phyloP scores from a whole-genome alignment of 2,797 vertebrate species.

The Fistularia tabacaria region DNA sequence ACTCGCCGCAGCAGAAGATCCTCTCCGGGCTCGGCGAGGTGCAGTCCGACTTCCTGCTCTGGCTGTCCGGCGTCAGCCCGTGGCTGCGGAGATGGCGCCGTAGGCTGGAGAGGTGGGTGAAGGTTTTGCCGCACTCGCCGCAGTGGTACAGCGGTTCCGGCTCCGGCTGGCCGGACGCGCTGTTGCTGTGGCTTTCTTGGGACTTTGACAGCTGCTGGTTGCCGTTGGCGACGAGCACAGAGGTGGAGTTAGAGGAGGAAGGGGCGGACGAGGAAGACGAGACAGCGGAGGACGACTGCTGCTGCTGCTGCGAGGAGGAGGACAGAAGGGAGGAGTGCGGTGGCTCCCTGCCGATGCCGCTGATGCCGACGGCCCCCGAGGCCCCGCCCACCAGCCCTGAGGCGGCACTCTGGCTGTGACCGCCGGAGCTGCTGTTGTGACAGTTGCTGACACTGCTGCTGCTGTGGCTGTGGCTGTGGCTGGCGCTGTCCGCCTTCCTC shows the following conservation, averaged over 20 bases:
- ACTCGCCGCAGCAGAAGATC: constrained; percentile 86
- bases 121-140: constrained; percentile 87
- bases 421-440: constrained; percentile 70
- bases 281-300: constrained; percentile 69
- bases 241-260: constrained; percentile 71
- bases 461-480: constrained; percentile 41
- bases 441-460: constrained; percentile 62
- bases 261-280: constrained; percentile 75
- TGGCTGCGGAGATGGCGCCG: constrained; percentile 90
- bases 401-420: constrained; percentile 71
- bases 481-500: constrained; percentile 71
- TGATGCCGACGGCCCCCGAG: constrained; percentile 64
- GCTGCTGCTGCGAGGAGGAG: constrained; percentile 69
- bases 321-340: constrained; percentile 73
- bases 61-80: constrained; percentile 74
- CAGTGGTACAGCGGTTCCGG: constrained; percentile 85
- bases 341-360: constrained; percentile 69
- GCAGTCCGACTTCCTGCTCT: constrained; percentile 63
- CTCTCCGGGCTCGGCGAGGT: constrained; percentile 78
- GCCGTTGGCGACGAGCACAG: constrained; percentile 74
- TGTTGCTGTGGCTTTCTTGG: constrained; percentile 56
- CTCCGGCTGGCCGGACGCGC: constrained; percentile 65
- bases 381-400: constrained; percentile 73
- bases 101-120: constrained; percentile 91
- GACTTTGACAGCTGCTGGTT: constrained; percentile 73